A percentile compares a stretch with the other conserved stretches of the same genome.
These are phyloP conservation scores for Nesidiocoris tenuis DNA, from an alignment of 2,888 invertebrate genomes.

Conservation along the genomic window DNA sequence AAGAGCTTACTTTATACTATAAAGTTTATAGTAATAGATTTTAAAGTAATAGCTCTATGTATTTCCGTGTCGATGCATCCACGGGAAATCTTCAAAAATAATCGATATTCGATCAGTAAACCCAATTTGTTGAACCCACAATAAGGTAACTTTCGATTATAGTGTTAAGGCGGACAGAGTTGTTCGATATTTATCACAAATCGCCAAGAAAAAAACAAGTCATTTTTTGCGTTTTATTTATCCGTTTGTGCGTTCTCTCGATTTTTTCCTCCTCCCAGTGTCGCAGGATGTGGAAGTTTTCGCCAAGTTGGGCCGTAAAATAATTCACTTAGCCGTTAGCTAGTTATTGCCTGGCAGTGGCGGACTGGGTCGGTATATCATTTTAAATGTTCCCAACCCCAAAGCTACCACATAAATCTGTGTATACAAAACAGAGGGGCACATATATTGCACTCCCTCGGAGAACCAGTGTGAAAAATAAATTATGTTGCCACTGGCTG, in stretches of 20 bases:
- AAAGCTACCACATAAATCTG: conserved; percentile 44
- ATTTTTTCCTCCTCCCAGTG: conserved; percentile 1
- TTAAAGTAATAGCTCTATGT: no score
- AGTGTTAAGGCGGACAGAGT: no score
- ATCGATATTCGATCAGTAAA: no score
- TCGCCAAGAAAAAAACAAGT: no score
- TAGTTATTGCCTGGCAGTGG: conserved; percentile 45
- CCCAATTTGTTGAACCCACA: no score
- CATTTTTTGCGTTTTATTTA: no score
- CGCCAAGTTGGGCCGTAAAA: conserved; percentile 41
- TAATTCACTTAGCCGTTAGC: conserved; percentile 45
- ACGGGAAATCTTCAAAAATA: no score
- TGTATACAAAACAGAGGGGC: conserved; percentile 44
- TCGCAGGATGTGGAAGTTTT: conserved; percentile 3
- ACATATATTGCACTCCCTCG: conserved; percentile 39
- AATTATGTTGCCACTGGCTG: conserved; percentile 41
- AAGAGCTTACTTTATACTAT: no score
- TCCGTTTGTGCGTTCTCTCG: background rate
- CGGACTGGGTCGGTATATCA: conserved; percentile 42
- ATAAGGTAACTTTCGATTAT: no score
- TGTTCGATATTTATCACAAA: no score
- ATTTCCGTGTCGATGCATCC: no score
- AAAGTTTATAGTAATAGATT: no score
- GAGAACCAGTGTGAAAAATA: conserved; percentile 43
- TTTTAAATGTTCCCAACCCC: conserved; percentile 45